Conservation (phyloP, 2,888 invertebrate genomes). For the Dorcus hopei region DNA sequence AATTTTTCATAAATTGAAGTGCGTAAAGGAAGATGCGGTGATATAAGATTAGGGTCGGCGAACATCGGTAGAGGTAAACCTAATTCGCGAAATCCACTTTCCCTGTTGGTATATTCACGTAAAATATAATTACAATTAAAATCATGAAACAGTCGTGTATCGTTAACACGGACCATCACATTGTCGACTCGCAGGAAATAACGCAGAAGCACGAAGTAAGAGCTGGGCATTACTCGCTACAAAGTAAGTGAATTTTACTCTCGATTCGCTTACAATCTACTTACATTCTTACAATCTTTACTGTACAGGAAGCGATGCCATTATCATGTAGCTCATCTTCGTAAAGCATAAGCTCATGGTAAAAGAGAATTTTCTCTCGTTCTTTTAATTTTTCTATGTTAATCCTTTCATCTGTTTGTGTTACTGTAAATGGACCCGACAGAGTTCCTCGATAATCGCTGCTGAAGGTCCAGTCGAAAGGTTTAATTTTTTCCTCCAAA, state of each 20-base stretch:
- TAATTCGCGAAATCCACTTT: slow-evolving; percentile 68
- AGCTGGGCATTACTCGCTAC: slow-evolving; percentile 93
- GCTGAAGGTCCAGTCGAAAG: slow-evolving; percentile 98
- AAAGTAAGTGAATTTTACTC: slow-evolving; percentile 32
- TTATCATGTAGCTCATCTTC: slow-evolving; percentile 99
- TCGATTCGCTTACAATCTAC: neutral
- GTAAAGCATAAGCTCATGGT: slow-evolving; percentile 88
- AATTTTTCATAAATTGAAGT: slow-evolving; percentile 49
- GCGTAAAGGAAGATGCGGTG: slow-evolving; percentile 61
- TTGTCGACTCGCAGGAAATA: slow-evolving; percentile 94
- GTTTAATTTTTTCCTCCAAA: slow-evolving; percentile 73
- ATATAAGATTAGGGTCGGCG: slow-evolving; percentile 66
- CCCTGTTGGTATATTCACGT: slow-evolving; percentile 78
- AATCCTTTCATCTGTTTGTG: slow-evolving; percentile 71
- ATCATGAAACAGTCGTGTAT: slow-evolving; percentile 83
- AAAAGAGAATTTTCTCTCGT: slow-evolving; percentile 90
- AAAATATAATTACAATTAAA: slow-evolving; percentile 73
- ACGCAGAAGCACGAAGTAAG: slow-evolving; percentile 85
- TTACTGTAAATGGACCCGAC: slow-evolving; percentile 57
- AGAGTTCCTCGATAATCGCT: slow-evolving; percentile 86
- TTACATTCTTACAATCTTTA: slow-evolving; percentile 79
- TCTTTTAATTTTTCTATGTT: slow-evolving; percentile 84
- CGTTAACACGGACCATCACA: slow-evolving; percentile 82
- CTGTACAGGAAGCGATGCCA: slow-evolving; percentile 85
- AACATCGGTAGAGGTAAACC: slow-evolving; percentile 61